Evolutionary conservation across 1,140 invertebrate species (phyloP), one percentile per base, ranked within the genome.

Genomic region (Zaprionus ghesquierei): DNA sequence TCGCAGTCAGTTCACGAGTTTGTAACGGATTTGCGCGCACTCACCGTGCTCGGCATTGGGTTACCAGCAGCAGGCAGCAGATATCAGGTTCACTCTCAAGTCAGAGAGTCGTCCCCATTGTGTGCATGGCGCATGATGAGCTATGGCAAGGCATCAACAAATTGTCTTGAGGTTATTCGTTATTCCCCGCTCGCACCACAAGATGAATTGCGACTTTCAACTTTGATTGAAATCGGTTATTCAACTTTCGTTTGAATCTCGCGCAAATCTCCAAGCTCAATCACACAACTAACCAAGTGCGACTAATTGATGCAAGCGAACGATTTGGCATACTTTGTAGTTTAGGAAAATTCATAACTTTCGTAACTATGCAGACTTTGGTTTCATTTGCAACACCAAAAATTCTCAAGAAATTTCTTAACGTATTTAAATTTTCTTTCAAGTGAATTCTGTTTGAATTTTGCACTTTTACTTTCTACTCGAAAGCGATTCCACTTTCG

Each of bases 1-100:
- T 61, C 35, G 65, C 78, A 69, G 71, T 38, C 74, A 55, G 33
- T 87, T 90, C 87, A 90, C 87, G 87, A 90, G 75, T 90, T 90
- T 90, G 87, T 90, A 87, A 87, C 79, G 81, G 84, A 85, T 79
- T 85, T 54, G 38, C 49, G 33, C 10, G 38, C 54, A 35, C 65
- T 41, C n/a, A 38, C 35, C 35, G n/a, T 46, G 41, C 41, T 22
- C 41, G 20, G 41, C 18, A 46, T 46, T 46, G 41, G 18, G 18
- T 46, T 46, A 22, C 41, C 41, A 46, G 9, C 49, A 20, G 20
- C 49, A 25, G 13, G 5, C 46, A 55, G 65, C 53, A 61, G 71
- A 66, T 87, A 86, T 86, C 82, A 86, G 81, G 81, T 86, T 87
- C 82, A 85, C 55, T 12, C 31, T 3, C 2, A 33, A n/a, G n/a